phyloP scores from a whole-genome alignment of 2,797 vertebrate genomes.

The Salmo trutta region DNA sequence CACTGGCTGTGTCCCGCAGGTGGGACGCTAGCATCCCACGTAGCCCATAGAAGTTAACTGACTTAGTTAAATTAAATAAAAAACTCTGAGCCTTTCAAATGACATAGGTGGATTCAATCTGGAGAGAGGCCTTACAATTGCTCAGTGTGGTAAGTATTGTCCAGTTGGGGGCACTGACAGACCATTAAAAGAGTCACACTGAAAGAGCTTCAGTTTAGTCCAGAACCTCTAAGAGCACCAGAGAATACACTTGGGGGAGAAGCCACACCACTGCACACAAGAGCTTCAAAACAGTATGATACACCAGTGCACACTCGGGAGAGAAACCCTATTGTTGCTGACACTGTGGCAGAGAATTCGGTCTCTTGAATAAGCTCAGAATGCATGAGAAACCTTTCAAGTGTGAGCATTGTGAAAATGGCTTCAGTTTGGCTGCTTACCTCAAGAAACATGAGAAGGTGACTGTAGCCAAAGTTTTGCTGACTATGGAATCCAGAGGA shows the following conservation, averaged over 20 bases:
- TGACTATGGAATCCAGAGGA: too few relatives aligned
- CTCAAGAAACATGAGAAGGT: slow-evolving; percentile 1
- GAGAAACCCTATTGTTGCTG: neutral
- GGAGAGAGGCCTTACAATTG: neutral
- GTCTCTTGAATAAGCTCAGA: neutral
- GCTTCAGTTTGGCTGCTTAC: neutral
- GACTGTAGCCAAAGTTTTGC: too few relatives aligned
- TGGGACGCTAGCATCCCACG: too few relatives aligned
- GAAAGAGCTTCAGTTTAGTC: neutral
- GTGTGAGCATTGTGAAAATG: slow-evolving; percentile 6
- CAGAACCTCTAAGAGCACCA: neutral
- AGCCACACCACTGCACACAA: neutral
- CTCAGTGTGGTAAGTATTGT: neutral
- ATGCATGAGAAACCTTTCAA: neutral
- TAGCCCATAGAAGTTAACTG: too few relatives aligned
- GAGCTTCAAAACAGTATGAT: neutral
- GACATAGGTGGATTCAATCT: neutral
- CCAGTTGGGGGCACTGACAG: slow-evolving; percentile 8
- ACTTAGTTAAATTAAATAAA: too few relatives aligned
- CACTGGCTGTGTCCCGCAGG: too few relatives aligned
- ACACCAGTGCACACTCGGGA: slow-evolving; percentile 12
- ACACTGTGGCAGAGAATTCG: neutral
- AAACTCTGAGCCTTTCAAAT: too few relatives aligned
- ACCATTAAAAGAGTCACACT: neutral
- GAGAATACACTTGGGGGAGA: neutral